These are phyloP conservation scores for Pseudomyrmex dendroicus DNA, from an alignment of 1,140 invertebrate species.

Conservation along the genomic window DNA sequence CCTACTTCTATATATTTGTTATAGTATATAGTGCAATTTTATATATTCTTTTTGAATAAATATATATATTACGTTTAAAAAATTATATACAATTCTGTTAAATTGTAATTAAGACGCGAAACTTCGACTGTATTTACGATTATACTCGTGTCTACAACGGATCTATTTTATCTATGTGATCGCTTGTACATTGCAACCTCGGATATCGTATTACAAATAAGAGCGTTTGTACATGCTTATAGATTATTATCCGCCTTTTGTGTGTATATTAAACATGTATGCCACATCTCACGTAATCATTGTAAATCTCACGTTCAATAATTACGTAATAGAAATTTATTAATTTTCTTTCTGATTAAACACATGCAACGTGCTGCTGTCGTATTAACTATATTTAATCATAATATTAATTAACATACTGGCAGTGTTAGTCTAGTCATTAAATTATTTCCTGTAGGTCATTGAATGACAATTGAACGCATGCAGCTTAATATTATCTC, in stretches of 20 bases:
- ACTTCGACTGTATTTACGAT: no score
- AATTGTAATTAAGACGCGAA: no score
- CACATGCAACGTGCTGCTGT: not conserved
- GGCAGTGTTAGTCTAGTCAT: not conserved
- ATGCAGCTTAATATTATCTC: slow-evolving; percentile 1
- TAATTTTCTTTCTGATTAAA: not conserved
- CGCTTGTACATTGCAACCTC: not conserved
- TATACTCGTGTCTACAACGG: no score
- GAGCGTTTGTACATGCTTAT: not conserved
- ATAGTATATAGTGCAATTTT: not conserved
- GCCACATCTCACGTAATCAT: not conserved
- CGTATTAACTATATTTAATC: no score
- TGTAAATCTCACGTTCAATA: slow-evolving; percentile 27
- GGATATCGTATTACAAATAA: slow-evolving; percentile 51
- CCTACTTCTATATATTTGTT: not conserved
- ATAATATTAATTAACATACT: not conserved
- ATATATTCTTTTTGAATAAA: not conserved
- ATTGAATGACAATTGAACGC: not conserved
- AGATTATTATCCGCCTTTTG: slow-evolving; percentile 24
- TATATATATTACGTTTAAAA: not conserved
- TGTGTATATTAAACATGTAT: not conserved
- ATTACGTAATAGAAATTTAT: slow-evolving; percentile 47
- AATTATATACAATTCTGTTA: not conserved
- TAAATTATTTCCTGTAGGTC: not conserved
- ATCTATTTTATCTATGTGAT: slow-evolving; percentile 30